phyloP scores from a whole-genome alignment of 2,797 vertebrate species.

The Myiothlypis coronata region DNA sequence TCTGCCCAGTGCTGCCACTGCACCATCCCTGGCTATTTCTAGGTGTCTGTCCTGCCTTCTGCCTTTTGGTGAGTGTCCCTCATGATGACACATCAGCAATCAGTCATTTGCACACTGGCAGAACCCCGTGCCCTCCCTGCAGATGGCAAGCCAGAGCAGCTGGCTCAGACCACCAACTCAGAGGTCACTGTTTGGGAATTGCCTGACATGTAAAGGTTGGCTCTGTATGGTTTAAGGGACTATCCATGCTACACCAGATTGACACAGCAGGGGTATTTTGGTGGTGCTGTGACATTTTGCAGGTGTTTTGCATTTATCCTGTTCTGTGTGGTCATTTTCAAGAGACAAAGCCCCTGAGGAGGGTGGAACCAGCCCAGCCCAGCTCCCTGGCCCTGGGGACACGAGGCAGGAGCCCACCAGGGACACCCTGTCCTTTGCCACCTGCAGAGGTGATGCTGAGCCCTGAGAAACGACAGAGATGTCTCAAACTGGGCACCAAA shows the following conservation, averaged over 20 bases:
- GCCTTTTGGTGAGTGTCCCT: not conserved
- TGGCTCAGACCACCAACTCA: not conserved
- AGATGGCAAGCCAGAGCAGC: not conserved
- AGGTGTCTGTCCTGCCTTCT: not conserved
- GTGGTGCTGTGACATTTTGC: not conserved
- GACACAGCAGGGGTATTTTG: not conserved
- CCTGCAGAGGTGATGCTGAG: not conserved
- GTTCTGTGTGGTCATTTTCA: not conserved
- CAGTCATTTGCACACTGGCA: not conserved
- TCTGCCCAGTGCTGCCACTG: not conserved
- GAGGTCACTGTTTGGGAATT: not conserved
- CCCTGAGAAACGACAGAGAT: not conserved
- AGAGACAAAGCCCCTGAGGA: not conserved
- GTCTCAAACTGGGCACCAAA: constrained; percentile 12
- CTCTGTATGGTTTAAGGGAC: not conserved
- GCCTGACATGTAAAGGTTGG: not conserved
- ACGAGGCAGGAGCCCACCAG: not conserved
- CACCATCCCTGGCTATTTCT: not conserved
- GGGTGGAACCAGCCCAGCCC: not conserved
- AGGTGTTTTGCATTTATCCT: not conserved
- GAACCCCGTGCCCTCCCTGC: accelerated
- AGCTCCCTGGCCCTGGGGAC: not conserved
- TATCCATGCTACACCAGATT: accelerated
- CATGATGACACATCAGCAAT: not conserved
- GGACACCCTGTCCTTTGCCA: not conserved